Percentiles rank a stretch among this genome's conserved stretches.
Conservation (phyloP, 1,140 invertebrate genomes). For the Zaprionus taronus region DNA sequence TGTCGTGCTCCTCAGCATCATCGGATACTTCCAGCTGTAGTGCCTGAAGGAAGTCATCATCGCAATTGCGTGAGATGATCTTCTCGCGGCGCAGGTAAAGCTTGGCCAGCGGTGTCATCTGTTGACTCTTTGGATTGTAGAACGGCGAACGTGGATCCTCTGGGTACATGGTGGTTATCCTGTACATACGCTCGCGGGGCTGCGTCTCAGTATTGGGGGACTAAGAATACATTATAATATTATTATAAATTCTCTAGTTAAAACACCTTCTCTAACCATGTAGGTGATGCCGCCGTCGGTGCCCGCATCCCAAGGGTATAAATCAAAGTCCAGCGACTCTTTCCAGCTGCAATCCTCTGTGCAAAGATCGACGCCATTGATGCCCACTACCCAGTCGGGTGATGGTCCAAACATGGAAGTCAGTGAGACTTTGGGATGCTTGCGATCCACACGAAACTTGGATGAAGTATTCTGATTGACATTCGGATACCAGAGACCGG, state of each 20-base stretch:
- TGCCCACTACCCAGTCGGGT: slow-evolving; percentile 98
- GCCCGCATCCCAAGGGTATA: slow-evolving; percentile 97
- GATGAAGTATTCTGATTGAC: slow-evolving; percentile 95
- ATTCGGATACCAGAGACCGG: slow-evolving; percentile 96
- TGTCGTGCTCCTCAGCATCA: slow-evolving; percentile 89
- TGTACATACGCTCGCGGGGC: slow-evolving; percentile 90
- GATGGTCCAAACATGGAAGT: slow-evolving; percentile 98
- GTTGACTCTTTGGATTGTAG: slow-evolving; percentile 90
- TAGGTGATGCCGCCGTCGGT: slow-evolving; percentile 97
- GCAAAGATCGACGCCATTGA: slow-evolving; percentile 94
- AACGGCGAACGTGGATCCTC: slow-evolving; percentile 96
- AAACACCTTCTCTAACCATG: slow-evolving; percentile 87
- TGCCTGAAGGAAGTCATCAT: slow-evolving; percentile 87
- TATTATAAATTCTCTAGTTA: neutral
- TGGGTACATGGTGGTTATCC: slow-evolving; percentile 94
- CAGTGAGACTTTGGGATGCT: slow-evolving; percentile 95
- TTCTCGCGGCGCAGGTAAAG: slow-evolving; percentile 90
- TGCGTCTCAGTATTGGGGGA: slow-evolving; percentile 93
- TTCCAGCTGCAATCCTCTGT: slow-evolving; percentile 95
- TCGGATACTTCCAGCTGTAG: slow-evolving; percentile 88
- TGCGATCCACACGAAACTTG: slow-evolving; percentile 94
- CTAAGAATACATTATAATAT: slow-evolving; percentile 84
- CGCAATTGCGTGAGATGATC: slow-evolving; percentile 89
- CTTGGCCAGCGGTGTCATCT: slow-evolving; percentile 93
- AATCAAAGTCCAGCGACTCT: slow-evolving; percentile 90